A percentile compares a stretch with the other conserved stretches of the same genome.
phyloP scores from a whole-genome alignment of 2,113 vertebrate species.

The Campylomormyrus tamandua region DNA sequence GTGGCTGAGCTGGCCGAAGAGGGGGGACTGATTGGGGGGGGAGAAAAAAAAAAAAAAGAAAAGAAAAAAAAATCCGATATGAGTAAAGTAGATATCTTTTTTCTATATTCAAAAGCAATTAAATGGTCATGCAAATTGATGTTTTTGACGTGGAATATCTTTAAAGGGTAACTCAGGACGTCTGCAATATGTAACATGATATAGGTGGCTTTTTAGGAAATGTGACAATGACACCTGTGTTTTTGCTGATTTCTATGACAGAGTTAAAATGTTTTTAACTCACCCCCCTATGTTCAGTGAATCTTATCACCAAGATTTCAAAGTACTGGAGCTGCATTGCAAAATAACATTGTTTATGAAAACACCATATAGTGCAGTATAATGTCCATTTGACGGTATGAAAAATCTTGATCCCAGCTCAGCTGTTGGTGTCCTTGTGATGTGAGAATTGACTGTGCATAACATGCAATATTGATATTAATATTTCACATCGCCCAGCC shows the following conservation, averaged over 20 bases:
- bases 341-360: too few relatives aligned
- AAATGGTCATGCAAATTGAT: neutral
- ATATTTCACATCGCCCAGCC: neutral
- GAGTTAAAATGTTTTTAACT: too few relatives aligned
- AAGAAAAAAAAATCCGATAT: too few relatives aligned
- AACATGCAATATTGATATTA: neutral
- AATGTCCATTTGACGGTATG: neutral
- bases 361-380: neutral
- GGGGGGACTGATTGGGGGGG: too few relatives aligned
- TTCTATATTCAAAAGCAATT: neutral
- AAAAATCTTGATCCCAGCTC: neutral
- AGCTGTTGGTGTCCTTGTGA: neutral
- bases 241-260: neutral
- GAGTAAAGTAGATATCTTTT: too few relatives aligned
- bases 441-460: neutral
- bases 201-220: neutral
- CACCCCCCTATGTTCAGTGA: too few relatives aligned
- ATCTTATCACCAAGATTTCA: too few relatives aligned
- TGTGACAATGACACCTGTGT: neutral
- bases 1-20: too few relatives aligned
- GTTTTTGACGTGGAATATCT: neutral
- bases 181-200: neutral
- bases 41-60: too few relatives aligned
- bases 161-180: neutral
- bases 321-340: too few relatives aligned